Percentiles rank a stretch among this genome's conserved stretches.
phyloP scores from a whole-genome alignment of 2,888 invertebrate species.

The Cephalotes varians region DNA sequence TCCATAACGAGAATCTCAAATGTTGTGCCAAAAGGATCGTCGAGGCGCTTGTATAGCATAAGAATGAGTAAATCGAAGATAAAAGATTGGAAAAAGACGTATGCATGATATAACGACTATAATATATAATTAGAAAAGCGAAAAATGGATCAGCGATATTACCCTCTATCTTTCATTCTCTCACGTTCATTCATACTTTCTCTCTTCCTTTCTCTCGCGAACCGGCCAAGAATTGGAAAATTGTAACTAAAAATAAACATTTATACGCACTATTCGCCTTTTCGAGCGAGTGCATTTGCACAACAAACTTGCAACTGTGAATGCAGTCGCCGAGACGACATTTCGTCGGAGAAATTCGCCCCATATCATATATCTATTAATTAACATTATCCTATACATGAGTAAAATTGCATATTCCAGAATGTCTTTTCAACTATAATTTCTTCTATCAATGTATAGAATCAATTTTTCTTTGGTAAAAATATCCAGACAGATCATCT shows the following conservation, averaged over 20 bases:
- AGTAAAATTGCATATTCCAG: background rate
- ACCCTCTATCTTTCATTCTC: conserved; percentile 28
- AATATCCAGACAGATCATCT: background rate
- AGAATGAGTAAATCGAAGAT: conserved; percentile 53
- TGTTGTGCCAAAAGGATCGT: conserved; percentile 19
- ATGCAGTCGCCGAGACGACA: background rate
- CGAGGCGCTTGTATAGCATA: conserved; percentile 40
- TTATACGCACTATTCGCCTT: conserved; percentile 48
- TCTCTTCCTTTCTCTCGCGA: background rate
- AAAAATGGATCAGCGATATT: conserved; percentile 66
- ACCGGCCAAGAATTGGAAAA: conserved; percentile 59
- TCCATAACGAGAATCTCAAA: conserved; percentile 18
- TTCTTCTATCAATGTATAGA: background rate
- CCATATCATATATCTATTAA: background rate
- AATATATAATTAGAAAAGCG: conserved; percentile 61
- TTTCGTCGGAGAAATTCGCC: background rate
- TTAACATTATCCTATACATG: background rate
- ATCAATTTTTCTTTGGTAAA: background rate
- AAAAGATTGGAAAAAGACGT: conserved; percentile 54
- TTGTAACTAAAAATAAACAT: conserved; percentile 63
- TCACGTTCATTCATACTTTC: conserved; percentile 1
- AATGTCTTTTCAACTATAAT: background rate
- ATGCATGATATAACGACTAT: conserved; percentile 40
- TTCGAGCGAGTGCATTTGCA: conserved; percentile 55
- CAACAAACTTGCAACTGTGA: background rate